Conservation (phyloP, 2,113 vertebrate genomes). For the Thalassarche chlororhynchos region DNA sequence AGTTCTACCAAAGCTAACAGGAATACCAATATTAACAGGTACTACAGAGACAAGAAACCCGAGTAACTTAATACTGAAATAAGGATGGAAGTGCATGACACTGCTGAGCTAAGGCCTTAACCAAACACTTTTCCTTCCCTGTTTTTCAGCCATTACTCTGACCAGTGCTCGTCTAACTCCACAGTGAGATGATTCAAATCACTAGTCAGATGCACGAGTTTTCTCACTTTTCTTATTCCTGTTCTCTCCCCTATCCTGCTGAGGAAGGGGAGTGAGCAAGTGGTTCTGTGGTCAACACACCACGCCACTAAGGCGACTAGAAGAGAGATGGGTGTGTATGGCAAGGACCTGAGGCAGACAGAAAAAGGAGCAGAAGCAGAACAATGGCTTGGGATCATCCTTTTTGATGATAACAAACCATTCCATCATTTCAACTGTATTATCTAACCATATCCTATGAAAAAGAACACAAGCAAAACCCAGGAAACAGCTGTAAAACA, state of each 20-base stretch:
- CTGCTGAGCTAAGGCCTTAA: neutral
- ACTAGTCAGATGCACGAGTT: neutral
- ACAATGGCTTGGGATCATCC: neutral
- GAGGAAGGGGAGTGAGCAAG: neutral
- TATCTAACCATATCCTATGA: neutral
- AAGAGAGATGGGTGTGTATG: neutral
- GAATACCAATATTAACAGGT: neutral
- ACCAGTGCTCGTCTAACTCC: neutral
- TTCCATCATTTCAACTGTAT: neutral
- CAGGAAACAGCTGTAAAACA: neutral
- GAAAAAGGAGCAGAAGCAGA: neutral
- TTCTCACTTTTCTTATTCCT: neutral
- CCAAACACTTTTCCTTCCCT: neutral
- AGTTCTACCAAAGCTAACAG: neutral
- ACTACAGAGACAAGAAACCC: neutral
- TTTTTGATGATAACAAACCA: neutral
- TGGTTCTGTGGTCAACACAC: neutral
- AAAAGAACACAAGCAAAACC: neutral
- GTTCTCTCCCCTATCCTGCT: neutral
- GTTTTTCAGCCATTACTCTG: neutral
- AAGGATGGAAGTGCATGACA: neutral
- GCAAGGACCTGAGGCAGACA: neutral
- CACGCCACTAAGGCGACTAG: neutral
- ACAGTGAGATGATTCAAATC: neutral
- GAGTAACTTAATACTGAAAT: neutral